Evolutionary conservation across 2,797 vertebrate genomes (phyloP).

Genomic region (Microcaecilia unicolor): DNA sequence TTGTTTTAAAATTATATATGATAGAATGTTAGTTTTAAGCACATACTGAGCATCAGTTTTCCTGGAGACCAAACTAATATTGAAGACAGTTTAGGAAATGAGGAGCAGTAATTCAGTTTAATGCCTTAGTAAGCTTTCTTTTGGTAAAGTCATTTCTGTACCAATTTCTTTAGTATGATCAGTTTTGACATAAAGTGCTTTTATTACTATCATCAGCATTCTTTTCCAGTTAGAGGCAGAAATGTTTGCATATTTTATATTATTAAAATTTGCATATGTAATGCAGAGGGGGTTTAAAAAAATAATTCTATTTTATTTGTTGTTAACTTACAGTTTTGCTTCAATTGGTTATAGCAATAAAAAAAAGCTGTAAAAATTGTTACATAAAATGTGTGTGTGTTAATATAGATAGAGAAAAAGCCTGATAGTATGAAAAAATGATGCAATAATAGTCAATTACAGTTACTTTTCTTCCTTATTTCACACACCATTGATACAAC

Average conservation of each 20-base stretch:
- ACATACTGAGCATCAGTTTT: not conserved
- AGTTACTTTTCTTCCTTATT: too few species aligned
- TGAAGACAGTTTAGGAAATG: constrained; percentile 1
- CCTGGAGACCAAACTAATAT: not conserved
- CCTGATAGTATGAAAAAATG: too few species aligned
- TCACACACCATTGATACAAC: too few species aligned
- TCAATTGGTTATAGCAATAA: too few species aligned
- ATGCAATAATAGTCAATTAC: too few species aligned
- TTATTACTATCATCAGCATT: constrained; percentile 11
- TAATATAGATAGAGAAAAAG: too few species aligned
- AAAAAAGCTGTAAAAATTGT: too few species aligned
- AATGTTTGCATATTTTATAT: constrained; percentile 8
- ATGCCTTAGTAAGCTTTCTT: constrained; percentile 3
- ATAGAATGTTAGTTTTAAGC: not conserved
- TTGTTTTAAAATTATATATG: constrained; percentile 6
- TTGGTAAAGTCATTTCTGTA: constrained; percentile 8
- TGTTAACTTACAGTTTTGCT: too few species aligned
- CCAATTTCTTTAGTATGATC: not conserved
- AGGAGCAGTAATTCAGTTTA: constrained; percentile 2
- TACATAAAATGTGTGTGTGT: too few species aligned
- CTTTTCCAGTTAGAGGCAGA: not conserved
- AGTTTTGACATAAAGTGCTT: constrained; percentile 2
- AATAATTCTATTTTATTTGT: constrained; percentile 14
- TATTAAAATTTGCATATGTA: constrained; percentile 4
- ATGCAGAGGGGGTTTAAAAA: constrained; percentile 21